Evolutionary conservation across 2,113 vertebrate species (phyloP).

Genomic region (Oryzias curvinotus): DNA sequence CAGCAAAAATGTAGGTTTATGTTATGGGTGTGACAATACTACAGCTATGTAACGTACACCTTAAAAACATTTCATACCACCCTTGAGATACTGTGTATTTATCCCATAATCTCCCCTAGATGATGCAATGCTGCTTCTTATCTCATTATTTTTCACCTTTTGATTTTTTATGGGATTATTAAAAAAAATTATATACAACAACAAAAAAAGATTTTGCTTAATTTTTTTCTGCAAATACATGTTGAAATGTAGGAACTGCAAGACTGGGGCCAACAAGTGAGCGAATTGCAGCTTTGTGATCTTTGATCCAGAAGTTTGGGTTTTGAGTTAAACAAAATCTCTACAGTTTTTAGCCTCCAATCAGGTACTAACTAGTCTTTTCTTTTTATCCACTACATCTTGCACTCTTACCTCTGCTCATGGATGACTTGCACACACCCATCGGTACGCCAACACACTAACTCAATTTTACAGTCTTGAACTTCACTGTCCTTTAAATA

Average conservation of each 20-base stretch:
- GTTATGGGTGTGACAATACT: no score
- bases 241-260: constrained; percentile 30
- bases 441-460: constrained; percentile 34
- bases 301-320: constrained; percentile 60
- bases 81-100: no score
- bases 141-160: no score
- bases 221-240: constrained; percentile 9
- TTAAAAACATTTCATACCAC: no score
- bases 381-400: constrained; percentile 56
- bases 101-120: no score
- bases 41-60: no score
- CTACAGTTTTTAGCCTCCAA: constrained; percentile 26
- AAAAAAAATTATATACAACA: no score
- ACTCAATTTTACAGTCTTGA: neutral
- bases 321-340: constrained; percentile 68
- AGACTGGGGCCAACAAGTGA: constrained; percentile 45
- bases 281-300: constrained; percentile 57
- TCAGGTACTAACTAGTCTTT: constrained; percentile 35
- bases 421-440: constrained; percentile 70
- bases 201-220: no score
- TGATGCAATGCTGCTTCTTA: no score
- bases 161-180: no score
- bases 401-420: constrained; percentile 49
- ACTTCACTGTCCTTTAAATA: neutral
- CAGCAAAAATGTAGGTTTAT: no score